Evolutionary conservation across 1,140 invertebrate genomes (phyloP), one percentile per base, ranked within the genome.

Genomic region (Dryas iulia): DNA sequence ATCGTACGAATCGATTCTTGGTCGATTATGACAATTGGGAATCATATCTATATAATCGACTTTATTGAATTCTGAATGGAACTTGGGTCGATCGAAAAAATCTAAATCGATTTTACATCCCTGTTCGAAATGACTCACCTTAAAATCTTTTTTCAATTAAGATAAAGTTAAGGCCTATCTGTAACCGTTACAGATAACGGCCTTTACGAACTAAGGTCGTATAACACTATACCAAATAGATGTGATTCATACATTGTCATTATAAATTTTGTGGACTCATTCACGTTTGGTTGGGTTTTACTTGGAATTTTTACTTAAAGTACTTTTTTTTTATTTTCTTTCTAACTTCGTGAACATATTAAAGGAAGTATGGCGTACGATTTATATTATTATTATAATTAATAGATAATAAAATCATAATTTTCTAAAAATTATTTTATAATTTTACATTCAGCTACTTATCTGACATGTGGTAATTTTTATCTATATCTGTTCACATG

Each of bases 251-350:
- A 47, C 8, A 21, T 47, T 47, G 39, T 47, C 39, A 21, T 47
- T 47, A 47, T 47, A 47, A 47, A 47, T 47, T 47, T 47, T 47
- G 39, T 47, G 39, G 14, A 47, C 21, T 47, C 39, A 47, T 47
- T 47, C 39, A 47, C 18, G 2, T 47, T 47, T 21, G 18, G 39
- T 47, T 1, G 18, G 39, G 39, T 47, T 47, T 47, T 47, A 21
- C 39, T 10, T 2, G 18, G 39, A 47, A 47, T n/a, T 18, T 33
- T 39, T 14, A 39, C n/a, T 0, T 47, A 21, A 47, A 47, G 14
- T 47, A 3, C 8, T 7, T 47, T 47, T 3, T 47, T 11, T 6
- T 21, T 18, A 47, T 47, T 47, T 47, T 2, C 8, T 47, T 47
- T 21, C 8, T 21, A 47, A 2, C 6, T 10, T 21, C 8, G 10